Evolutionary conservation across 2,888 invertebrate species (phyloP), one percentile per base, ranked within the genome.

Genomic region (Caenorhabditis zanzibari): DNA sequence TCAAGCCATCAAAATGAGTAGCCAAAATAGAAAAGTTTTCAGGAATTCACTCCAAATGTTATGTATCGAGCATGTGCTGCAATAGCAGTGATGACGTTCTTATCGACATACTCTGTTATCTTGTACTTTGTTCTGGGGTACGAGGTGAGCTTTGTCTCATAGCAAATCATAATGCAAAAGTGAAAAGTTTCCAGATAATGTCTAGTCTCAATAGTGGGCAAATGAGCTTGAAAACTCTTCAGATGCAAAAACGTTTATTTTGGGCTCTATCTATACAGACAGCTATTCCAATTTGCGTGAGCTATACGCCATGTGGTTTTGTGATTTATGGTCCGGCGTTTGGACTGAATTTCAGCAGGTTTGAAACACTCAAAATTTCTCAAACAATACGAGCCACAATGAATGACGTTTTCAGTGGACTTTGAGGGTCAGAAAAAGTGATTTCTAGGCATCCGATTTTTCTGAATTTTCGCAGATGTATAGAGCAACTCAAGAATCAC

Each of bases 61-160:
- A 12, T 47, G 12, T n/a, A 44, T 22, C 71, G 59, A 5, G 41
- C 71, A 0, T 72, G 71, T 59, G 10, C 28, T 6, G 59, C 47
- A 19, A 47, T 26, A 0, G 22, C 38, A 1, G 5, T 41, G 7
- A 38, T 44, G 10, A 69, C 56, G 1, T 1, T 35, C 0, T 0
- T 69, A 12, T 22, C 56, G n/a, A 41, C 26, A 5, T 56, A 56
- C 16, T 69, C 56, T 0, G 24, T 32, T 0, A 14, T 41, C 0
- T 14, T 72, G 28, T 66, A 66, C 32, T 66, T 66, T 32, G 66
- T 66, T 1, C 19, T 77, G 38, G 77, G 32, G 19, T 49, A 35
- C 49, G 61, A 38, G 22, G 44, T 41, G n/a, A 63, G 28, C n/a
- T n/a, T n/a, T n/a, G n/a, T n/a, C n/a, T n/a, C n/a, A n/a, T n/a